These are phyloP conservation scores for Laterallus jamaicensis DNA, from an alignment of 2,113 vertebrate genomes.

Conservation along the genomic window DNA sequence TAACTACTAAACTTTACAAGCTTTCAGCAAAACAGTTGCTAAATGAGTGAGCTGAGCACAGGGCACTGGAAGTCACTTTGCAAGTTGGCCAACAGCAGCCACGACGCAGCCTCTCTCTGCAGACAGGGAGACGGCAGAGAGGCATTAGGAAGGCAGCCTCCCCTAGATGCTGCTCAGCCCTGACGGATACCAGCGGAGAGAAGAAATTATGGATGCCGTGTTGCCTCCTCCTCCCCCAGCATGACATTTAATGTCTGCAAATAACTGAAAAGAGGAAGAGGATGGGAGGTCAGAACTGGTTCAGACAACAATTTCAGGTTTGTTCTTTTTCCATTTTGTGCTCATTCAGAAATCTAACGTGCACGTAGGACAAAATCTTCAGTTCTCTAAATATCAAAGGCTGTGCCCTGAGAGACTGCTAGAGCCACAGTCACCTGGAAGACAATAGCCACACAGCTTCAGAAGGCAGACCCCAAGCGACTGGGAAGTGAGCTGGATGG, in stretches of 20 bases:
- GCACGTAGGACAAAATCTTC: background rate
- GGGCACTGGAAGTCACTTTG: background rate
- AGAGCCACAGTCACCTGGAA: background rate
- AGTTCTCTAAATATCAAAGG: background rate
- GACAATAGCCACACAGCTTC: background rate
- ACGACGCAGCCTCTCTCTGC: background rate
- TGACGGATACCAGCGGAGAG: rapidly evolving
- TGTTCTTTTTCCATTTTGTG: background rate
- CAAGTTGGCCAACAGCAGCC: background rate
- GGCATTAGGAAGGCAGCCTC: background rate
- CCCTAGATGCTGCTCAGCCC: background rate
- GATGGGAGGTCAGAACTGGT: background rate
- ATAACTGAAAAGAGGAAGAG: background rate
- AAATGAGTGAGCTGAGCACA: slow-evolving; percentile 22
- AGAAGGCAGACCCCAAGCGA: background rate
- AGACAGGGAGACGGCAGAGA: background rate
- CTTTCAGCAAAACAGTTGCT: slow-evolving; percentile 45
- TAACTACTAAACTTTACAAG: slow-evolving; percentile 58
- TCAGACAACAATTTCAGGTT: background rate
- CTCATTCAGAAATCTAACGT: background rate
- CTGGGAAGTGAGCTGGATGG: background rate
- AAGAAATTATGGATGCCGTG: background rate
- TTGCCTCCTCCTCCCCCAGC: background rate
- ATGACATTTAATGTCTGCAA: background rate
- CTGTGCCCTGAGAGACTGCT: background rate